Evolutionary conservation across 2,888 invertebrate genomes (phyloP).

Genomic region (Ormia ochracea): DNA sequence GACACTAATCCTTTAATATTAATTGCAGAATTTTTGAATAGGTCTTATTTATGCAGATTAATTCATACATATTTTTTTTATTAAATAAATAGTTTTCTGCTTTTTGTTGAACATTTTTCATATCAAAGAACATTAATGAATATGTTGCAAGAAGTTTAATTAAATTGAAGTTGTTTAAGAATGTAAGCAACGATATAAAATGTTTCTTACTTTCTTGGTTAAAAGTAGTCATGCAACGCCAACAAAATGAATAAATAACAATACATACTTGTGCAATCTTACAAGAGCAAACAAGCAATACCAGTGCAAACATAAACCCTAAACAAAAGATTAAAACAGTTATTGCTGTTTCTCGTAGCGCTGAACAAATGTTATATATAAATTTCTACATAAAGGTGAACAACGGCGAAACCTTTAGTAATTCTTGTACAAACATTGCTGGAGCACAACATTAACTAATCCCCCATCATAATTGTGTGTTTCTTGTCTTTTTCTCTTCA

Average conservation of each 20-base stretch:
- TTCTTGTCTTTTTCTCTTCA: not conserved
- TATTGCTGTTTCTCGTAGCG: not conserved
- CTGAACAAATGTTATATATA: slow-evolving; percentile 8
- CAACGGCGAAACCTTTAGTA: not conserved
- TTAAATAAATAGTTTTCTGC: no score
- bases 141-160: slow-evolving; percentile 8
- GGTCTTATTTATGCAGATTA: no score
- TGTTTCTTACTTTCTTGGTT: not conserved
- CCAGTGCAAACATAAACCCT: not conserved
- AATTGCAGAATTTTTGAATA: no score
- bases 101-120: no score
- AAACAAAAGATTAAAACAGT: not conserved
- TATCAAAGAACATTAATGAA: no score
- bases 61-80: no score
- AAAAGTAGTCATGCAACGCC: not conserved
- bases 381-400: slow-evolving; percentile 20
- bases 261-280: slow-evolving; percentile 7
- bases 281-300: slow-evolving; percentile 14
- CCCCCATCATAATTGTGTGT: not conserved
- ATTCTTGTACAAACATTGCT: not conserved
- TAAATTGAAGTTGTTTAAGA: not conserved
- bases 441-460: not conserved
- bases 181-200: not conserved
- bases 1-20: no score
- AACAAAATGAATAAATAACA: not conserved